Base-by-base conservation (phyloP, 2,888 invertebrate genomes). In the Xestia rhomboidea region DNA sequence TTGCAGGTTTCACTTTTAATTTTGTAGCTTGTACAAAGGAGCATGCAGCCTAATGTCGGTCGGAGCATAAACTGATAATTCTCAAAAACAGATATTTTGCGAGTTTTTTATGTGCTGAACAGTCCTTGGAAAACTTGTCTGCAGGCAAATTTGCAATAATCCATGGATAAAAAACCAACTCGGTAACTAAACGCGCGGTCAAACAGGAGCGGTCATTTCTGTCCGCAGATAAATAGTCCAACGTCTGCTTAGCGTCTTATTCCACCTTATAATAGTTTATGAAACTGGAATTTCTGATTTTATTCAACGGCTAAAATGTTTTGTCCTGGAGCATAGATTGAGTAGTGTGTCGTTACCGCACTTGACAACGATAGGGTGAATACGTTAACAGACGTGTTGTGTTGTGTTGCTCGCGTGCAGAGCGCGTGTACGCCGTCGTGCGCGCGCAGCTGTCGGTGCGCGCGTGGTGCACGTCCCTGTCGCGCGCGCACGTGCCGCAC, bases 401-500 rank as follows among this genome's bases (percentile, higher is more conserved):
- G 70, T 75, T 63, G 51, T 46, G 72, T 57, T 6, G 3, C 21
- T 78, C 38, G 38, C 46, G n/a, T 13, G 63, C 68, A 84, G 91
- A 85, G 88, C 84, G 86, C 87, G 70, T 79, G 83, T 63, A 81
- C 86, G 85, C 79, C 85, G 78, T 86, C 77, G 71, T 73, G 87
- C 84, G 84, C 79, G 81, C 85, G 73, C 84, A 80, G 84, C 80
- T 79, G 83, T 84, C 77, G 77, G 80, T 87, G 84, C 90, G 92
- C 77, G 88, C 86, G 80, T 85, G 89, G 83, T 75, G 89, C 87
- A 90, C 88, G 75, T 90, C 87, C 88, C 88, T 88, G 89, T 88
- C 87, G 78, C 89, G 88, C 51, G 89, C 88, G 87, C 91, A 84
- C 75, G 85, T 30, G 84, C 72, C 63, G 68, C 34, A 8, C 49